phyloP scores from a whole-genome alignment of 2,888 invertebrate species.

The Prionchulus punctatus region DNA sequence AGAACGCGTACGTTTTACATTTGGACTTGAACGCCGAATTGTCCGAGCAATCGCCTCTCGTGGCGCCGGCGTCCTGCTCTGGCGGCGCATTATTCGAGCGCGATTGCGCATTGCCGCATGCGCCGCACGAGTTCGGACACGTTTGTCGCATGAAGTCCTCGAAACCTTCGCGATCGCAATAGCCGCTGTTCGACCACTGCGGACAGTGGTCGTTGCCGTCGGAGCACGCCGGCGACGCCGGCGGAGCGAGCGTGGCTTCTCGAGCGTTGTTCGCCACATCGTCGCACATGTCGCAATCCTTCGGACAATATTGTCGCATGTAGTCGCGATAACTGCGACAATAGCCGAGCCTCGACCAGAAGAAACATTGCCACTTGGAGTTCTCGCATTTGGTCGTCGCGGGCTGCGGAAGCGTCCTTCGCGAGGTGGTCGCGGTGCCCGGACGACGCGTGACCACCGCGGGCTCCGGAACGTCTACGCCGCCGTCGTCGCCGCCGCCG shows the following conservation, averaged over 20 bases:
- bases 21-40: too few relatives aligned
- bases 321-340: neutral
- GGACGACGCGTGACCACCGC: neutral
- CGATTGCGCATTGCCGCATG: too few relatives aligned
- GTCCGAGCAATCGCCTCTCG: too few relatives aligned
- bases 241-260: neutral
- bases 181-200: constrained; percentile 2
- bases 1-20: too few relatives aligned
- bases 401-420: too few relatives aligned
- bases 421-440: neutral
- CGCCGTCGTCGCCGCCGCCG: neutral
- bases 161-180: neutral
- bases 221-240: neutral
- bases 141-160: neutral
- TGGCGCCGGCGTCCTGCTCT: too few relatives aligned
- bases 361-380: neutral
- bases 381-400: neutral
- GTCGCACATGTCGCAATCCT: constrained; percentile 2
- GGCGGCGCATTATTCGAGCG: too few relatives aligned
- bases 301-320: constrained; percentile 1
- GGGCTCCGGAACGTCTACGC: neutral
- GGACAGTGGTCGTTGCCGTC: constrained; percentile 1
- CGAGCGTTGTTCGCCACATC: neutral
- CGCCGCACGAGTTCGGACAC: constrained; percentile 4
- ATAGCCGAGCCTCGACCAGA: neutral